A percentile compares a stretch with the other conserved stretches of the same genome.
phyloP scores from a whole-genome alignment of 30 jellyfish, hydroid and myxozoan species.

The Pseudorhiza aurosa region DNA sequence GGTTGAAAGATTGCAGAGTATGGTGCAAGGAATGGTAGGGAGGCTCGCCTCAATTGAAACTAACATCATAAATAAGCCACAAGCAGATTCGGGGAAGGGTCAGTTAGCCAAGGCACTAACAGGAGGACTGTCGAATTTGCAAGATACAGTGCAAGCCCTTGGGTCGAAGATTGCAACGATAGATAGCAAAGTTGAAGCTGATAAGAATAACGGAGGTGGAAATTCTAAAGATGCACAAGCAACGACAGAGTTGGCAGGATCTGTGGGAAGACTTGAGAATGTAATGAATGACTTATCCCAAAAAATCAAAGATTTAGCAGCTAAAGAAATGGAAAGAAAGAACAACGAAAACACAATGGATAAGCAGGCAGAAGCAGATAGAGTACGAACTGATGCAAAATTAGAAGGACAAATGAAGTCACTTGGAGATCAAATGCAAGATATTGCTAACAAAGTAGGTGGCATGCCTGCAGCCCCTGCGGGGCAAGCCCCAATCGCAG shows the following conservation, averaged over 20 bases:
- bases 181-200: constrained; percentile 47
- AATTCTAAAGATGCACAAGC: constrained; percentile 32
- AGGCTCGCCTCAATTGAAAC: constrained; percentile 48
- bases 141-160: constrained; percentile 47
- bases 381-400: constrained; percentile 19
- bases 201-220: constrained; percentile 26
- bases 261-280: constrained; percentile 67
- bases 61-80: constrained; percentile 45
- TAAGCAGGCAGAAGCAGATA: constrained; percentile 34
- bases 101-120: constrained; percentile 46
- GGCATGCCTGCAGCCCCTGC: constrained; percentile 9
- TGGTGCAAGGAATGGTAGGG: constrained; percentile 66
- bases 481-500: constrained; percentile 18
- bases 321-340: constrained; percentile 16
- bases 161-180: constrained; percentile 54
- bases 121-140: constrained; percentile 49
- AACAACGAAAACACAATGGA: constrained; percentile 4
- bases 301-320: constrained; percentile 60
- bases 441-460: constrained; percentile 44
- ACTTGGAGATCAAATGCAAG: constrained; percentile 52
- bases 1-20: constrained; percentile 64
- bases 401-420: constrained; percentile 48
- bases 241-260: constrained; percentile 42
- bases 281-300: constrained; percentile 66
- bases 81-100: constrained; percentile 35